These are phyloP conservation scores for Protobothrops mucrosquamatus DNA, from an alignment of 2,113 vertebrate genomes.

Conservation along the genomic window DNA sequence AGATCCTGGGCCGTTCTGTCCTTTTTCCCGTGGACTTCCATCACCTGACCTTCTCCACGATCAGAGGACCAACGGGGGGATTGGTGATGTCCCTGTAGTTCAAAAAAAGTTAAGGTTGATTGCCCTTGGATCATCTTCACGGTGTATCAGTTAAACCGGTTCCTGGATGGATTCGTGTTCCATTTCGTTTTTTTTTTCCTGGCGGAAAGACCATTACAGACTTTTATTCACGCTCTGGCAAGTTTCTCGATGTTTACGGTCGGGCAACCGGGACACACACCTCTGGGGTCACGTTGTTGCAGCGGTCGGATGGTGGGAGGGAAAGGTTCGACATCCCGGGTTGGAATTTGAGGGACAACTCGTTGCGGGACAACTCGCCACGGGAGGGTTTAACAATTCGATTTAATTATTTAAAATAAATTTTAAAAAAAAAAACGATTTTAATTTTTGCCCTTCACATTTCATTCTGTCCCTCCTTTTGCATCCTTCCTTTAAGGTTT, in stretches of 20 bases:
- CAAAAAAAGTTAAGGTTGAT: slow-evolving; percentile 41
- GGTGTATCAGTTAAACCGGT: slow-evolving; percentile 11
- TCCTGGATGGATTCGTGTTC: not conserved
- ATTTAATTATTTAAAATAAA: too few species aligned
- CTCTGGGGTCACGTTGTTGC: slow-evolving; percentile 21
- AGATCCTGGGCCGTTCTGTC: not conserved
- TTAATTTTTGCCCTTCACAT: too few species aligned
- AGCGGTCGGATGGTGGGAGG: not conserved
- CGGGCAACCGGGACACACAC: slow-evolving; percentile 29
- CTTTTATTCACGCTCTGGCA: not conserved
- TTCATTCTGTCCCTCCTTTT: too few species aligned
- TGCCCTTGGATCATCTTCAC: slow-evolving; percentile 14
- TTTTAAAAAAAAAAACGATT: too few species aligned
- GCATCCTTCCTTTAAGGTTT: not conserved
- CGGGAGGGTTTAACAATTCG: too few species aligned
- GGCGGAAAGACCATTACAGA: slow-evolving; percentile 7
- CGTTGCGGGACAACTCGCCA: too few species aligned
- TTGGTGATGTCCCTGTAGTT: not conserved
- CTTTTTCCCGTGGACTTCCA: not conserved
- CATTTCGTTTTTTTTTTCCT: not conserved
- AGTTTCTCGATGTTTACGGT: not conserved
- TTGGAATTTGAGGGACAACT: not conserved
- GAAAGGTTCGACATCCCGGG: not conserved
- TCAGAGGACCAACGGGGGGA: accelerated
- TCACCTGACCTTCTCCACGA: slow-evolving; percentile 7